Conservation (phyloP, 2,797 vertebrate genomes). For the Sarcoramphus papa region DNA sequence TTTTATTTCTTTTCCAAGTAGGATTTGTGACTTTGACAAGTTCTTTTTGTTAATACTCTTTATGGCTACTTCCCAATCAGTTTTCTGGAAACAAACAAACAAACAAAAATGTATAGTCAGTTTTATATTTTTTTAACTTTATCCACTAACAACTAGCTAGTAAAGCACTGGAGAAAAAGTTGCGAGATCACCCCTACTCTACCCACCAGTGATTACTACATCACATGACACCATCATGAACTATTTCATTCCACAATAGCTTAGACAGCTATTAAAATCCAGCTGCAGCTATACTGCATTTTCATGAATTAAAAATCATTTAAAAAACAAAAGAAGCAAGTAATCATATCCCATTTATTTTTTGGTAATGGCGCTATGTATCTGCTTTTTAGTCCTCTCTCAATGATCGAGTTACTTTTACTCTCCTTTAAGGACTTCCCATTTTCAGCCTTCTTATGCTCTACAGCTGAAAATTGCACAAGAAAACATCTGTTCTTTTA, state of each 20-base stretch:
- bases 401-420: background rate
- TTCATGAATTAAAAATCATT: background rate
- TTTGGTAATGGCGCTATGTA: background rate
- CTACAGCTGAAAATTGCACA: background rate
- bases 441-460: background rate
- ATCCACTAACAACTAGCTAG: background rate
- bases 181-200: background rate
- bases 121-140: background rate
- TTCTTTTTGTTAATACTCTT: constrained; percentile 95
- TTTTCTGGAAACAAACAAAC: constrained; percentile 79
- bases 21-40: constrained; percentile 88
- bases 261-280: constrained; percentile 22
- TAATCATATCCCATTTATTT: background rate
- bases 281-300: background rate
- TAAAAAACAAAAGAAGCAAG: background rate
- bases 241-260: constrained; percentile 20
- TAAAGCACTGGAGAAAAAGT: background rate
- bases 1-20: constrained; percentile 90
- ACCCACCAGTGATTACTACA: constrained; percentile 1
- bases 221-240: constrained; percentile 20
- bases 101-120: background rate
- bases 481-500: background rate
- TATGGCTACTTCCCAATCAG: constrained; percentile 89
- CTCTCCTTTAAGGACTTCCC: background rate
- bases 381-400: background rate